Percentiles rank a stretch among this genome's conserved stretches.
These are phyloP conservation scores for Eurytoma adleriae DNA, from an alignment of 2,888 invertebrate genomes.

Conservation along the genomic window DNA sequence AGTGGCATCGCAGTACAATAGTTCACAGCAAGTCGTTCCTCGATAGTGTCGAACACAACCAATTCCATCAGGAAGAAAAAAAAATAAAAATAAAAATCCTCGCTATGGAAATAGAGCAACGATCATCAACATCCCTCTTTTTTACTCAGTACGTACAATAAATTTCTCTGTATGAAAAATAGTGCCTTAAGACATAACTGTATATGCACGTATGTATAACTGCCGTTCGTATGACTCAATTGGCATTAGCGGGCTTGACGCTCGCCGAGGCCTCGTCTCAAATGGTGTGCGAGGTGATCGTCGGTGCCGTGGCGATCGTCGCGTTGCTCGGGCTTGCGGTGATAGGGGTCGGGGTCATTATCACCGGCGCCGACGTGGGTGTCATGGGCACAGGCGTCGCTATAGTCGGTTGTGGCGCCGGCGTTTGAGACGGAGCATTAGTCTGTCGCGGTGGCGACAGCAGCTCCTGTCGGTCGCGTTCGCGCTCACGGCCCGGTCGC, in stretches of 20 bases:
- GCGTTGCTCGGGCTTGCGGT: slow-evolving; percentile 53
- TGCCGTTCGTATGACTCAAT: neutral
- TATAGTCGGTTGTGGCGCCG: slow-evolving; percentile 29
- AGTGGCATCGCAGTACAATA: slow-evolving; percentile 8
- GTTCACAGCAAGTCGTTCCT: slow-evolving; percentile 25
- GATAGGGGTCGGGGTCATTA: slow-evolving; percentile 28
- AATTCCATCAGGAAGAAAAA: neutral
- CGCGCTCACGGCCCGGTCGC: slow-evolving; percentile 87
- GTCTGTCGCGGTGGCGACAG: slow-evolving; percentile 80
- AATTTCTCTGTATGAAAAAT: slow-evolving; percentile 39
- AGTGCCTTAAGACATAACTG: slow-evolving; percentile 32
- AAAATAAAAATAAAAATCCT: slow-evolving; percentile 14
- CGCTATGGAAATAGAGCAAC: neutral
- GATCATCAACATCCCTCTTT: neutral
- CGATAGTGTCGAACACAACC: neutral
- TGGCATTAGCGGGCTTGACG: neutral
- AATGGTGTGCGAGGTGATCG: slow-evolving; percentile 56
- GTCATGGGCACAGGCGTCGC: slow-evolving; percentile 61
- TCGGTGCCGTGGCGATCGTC: slow-evolving; percentile 33
- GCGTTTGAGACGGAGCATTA: slow-evolving; percentile 65
- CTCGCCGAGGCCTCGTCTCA: slow-evolving; percentile 50
- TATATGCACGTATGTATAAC: slow-evolving; percentile 28
- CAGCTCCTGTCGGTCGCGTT: slow-evolving; percentile 85
- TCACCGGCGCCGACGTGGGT: slow-evolving; percentile 65
- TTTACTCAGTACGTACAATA: slow-evolving; percentile 23